Evolutionary conservation across 2,113 vertebrate genomes (phyloP).

Genomic region (Eulacestoma nigropectus): DNA sequence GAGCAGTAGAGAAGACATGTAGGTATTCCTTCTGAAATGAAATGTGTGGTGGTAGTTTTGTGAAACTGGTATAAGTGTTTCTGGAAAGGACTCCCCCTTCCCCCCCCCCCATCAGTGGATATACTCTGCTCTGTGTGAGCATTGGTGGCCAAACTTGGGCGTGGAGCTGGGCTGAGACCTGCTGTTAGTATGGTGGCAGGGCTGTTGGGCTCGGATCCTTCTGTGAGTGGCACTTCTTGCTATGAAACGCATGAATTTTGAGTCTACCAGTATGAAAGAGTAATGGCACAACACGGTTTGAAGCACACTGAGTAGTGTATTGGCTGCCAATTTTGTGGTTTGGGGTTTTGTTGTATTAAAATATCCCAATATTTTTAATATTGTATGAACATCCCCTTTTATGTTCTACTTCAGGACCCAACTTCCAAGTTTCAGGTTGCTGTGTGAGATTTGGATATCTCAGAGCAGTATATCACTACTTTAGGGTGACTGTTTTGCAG

Average conservation of each 20-base stretch:
- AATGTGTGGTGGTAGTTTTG: background rate
- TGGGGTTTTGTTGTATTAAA: slow-evolving; percentile 15
- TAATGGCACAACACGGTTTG: background rate
- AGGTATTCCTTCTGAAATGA: background rate
- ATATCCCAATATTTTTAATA: slow-evolving; percentile 10
- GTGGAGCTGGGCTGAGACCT: background rate
- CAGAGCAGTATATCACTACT: background rate
- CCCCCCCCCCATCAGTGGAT: background rate
- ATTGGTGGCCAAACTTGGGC: background rate
- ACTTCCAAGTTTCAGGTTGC: background rate
- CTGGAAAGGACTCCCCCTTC: background rate
- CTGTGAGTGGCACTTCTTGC: background rate
- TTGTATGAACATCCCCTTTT: background rate
- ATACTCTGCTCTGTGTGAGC: fast-evolving
- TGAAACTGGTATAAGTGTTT: background rate
- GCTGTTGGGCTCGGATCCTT: background rate
- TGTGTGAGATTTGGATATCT: background rate
- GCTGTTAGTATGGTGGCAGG: background rate
- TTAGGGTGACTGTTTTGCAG: background rate
- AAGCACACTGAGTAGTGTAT: background rate
- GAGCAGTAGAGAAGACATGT: background rate
- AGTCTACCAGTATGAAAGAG: background rate
- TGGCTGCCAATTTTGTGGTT: slow-evolving; percentile 19
- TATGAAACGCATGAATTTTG: background rate
- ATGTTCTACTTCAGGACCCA: background rate